Percentiles rank a stretch among this genome's conserved stretches.
Conservation (phyloP, 2,797 vertebrate genomes). For the Natrix natrix region DNA sequence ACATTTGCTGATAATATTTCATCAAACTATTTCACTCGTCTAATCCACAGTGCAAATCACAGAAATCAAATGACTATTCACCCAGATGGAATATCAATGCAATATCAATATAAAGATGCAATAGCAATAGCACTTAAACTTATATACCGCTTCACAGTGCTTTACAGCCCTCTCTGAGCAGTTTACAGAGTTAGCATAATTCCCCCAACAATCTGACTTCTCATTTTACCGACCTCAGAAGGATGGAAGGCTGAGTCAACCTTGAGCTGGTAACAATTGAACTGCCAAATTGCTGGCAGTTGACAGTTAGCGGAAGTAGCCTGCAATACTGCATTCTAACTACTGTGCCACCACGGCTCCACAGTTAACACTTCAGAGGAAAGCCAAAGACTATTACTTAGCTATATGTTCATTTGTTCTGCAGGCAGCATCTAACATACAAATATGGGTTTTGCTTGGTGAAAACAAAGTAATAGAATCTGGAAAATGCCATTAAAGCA, state of each 20-base stretch:
- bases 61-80: neutral
- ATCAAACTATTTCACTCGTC: neutral
- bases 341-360: neutral
- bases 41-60: neutral
- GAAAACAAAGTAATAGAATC: neutral
- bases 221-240: neutral
- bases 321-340: neutral
- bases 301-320: neutral
- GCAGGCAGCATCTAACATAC: rapidly evolving
- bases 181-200: neutral
- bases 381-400: neutral
- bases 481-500: neutral
- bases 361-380: neutral
- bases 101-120: neutral
- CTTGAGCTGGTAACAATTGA: neutral
- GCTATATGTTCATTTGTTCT: neutral
- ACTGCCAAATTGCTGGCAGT: neutral
- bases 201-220: neutral
- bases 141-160: neutral
- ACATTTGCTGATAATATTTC: neutral
- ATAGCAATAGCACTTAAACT: neutral
- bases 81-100: neutral
- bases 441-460: neutral
- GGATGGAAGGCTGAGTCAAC: neutral
- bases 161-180: neutral